phyloP scores from a whole-genome alignment of 2,797 vertebrate species.

The Knipowitschia caucasica region DNA sequence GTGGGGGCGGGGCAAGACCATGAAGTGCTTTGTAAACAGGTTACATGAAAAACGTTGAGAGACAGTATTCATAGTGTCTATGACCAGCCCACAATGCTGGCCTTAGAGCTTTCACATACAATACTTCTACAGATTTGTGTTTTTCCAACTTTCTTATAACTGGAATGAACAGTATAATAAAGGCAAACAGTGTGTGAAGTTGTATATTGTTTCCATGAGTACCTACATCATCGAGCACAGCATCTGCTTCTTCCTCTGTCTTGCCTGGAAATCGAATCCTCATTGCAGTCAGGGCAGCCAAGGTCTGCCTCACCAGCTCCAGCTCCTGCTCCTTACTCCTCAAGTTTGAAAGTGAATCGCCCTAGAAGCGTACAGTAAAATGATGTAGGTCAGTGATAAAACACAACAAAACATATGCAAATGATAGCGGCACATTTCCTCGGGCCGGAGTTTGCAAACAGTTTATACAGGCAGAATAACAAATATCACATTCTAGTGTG shows the following conservation, averaged over 20 bases:
- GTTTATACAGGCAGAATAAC: neutral
- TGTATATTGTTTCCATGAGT: slow-evolving; percentile 6
- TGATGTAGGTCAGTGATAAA: neutral
- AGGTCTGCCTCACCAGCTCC: slow-evolving; percentile 86
- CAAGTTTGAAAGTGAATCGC: slow-evolving; percentile 81
- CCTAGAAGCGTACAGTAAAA: slow-evolving; percentile 63
- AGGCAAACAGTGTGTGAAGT: neutral
- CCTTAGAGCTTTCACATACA: slow-evolving; percentile 36
- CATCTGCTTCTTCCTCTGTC: slow-evolving; percentile 89
- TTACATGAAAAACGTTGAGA: slow-evolving; percentile 59
- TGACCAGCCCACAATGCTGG: slow-evolving; percentile 42
- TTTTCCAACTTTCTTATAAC: neutral
- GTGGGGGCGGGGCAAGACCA: no score
- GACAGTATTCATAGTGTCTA: slow-evolving; percentile 31
- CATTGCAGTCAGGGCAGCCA: slow-evolving; percentile 90
- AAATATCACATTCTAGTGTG: slow-evolving; percentile 1
- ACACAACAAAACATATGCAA: neutral
- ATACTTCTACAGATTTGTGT: neutral
- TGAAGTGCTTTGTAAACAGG: no score
- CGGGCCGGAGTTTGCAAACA: neutral
- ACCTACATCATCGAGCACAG: slow-evolving; percentile 91
- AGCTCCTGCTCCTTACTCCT: slow-evolving; percentile 90
- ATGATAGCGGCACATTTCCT: neutral
- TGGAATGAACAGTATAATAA: neutral
- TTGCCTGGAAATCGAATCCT: slow-evolving; percentile 93